Evolutionary conservation across 37 sponge, comb jelly and placozoan species (phyloP), one percentile per base, ranked within the genome.

Genomic region (Petrosia ficiformis): DNA sequence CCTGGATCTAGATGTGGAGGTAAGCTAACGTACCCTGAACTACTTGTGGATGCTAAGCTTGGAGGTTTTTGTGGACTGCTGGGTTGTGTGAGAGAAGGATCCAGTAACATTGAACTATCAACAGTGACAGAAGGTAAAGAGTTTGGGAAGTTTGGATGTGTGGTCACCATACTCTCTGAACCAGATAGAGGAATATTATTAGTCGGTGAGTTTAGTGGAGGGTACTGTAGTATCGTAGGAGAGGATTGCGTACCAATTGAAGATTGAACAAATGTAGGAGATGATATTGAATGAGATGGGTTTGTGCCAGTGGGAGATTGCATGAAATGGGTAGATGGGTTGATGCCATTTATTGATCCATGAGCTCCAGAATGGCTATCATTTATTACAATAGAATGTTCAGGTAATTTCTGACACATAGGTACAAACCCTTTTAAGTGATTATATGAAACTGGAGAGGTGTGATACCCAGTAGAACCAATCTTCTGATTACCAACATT

Each of bases 1-100:
- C 54, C 54, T 8, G 54, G 54, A 24, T 85, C 91, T 30, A 77
- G 33, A 70, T 90, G 85, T 39, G 83, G 81, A 1, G 86, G 86
- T 28, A 85, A 68, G 14, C 14, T 24, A 11, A 5, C 28, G 63
- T 61, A n/a, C n/a, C n/a, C n/a, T n/a, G n/a, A n/a, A n/a, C n/a
- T n/a, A 26, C n/a, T 24, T 29, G 6, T 24, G 63, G 22, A 5
- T 26, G 6, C 25, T 5, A 61, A 26, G 63, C 63, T 29, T 6
- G 5, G 25, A 24, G 11, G 63, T 22, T 61, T 24, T 22, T 61
- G 63, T 61, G 5, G 11, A 5, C 5, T 6, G 63, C 5, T 6
- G 14, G 28, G 28, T 6, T 61, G 26, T 24, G 22, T 6, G 5
- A 26, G 63, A n/a, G 28, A 26, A 61, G 63, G 28, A n/a, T 24